phyloP scores from a whole-genome alignment of 1,140 invertebrate species.

The Drosophila bipectinata region DNA sequence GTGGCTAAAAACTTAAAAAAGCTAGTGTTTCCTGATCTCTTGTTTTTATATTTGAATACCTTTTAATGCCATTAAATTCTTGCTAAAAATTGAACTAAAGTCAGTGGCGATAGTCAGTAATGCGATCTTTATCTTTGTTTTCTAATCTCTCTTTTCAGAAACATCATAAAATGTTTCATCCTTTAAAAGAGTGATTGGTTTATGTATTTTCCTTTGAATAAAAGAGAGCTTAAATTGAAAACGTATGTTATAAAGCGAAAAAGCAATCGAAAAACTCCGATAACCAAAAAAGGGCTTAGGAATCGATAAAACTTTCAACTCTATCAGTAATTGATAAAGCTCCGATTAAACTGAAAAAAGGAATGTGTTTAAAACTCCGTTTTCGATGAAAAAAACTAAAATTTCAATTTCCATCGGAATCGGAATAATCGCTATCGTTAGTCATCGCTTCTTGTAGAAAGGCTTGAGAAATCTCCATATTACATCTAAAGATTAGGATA shows the following conservation, averaged over 20 bases:
- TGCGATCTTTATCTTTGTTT: slow-evolving; percentile 8
- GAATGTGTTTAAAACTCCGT: not conserved
- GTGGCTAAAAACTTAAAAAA: too few relatives aligned
- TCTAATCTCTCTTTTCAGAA: slow-evolving; percentile 35
- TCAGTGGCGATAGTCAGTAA: not conserved
- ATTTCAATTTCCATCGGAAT: slow-evolving; percentile 14
- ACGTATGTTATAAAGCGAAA: not conserved
- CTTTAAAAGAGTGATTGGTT: slow-evolving; percentile 3
- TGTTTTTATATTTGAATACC: slow-evolving; percentile 7
- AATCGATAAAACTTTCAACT: too few relatives aligned
- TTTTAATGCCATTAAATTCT: too few relatives aligned
- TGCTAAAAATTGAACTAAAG: too few relatives aligned
- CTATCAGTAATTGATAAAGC: too few relatives aligned
- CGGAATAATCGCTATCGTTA: slow-evolving; percentile 18
- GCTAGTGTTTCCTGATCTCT: slow-evolving; percentile 13
- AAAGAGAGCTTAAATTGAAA: not conserved
- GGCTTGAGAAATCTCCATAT: slow-evolving; percentile 7
- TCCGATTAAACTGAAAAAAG: too few relatives aligned
- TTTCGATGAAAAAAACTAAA: not conserved
- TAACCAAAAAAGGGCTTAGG: not conserved
- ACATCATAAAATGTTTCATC: slow-evolving; percentile 44
- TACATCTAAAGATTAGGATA: not conserved
- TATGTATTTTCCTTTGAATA: not conserved
- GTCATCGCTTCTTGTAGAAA: slow-evolving; percentile 14
- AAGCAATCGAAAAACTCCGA: slow-evolving; percentile 6